Conservation (phyloP, 2,113 vertebrate species). For the Harpagus bidentatus region DNA sequence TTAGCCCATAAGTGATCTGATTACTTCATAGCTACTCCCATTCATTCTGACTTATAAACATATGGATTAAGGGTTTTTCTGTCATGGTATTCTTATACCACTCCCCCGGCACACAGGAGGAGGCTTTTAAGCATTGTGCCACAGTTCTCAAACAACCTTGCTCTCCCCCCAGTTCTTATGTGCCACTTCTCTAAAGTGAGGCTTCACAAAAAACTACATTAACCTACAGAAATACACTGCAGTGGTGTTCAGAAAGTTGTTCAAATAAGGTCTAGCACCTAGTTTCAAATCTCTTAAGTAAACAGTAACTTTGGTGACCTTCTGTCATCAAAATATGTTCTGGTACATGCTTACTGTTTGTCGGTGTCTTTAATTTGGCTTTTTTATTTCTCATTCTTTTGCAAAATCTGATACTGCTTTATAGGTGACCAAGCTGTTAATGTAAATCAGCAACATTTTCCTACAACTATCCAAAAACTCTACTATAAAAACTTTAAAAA, state of each 20-base stretch:
- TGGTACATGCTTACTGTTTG: background rate
- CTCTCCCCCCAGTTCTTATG: background rate
- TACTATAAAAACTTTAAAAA: background rate
- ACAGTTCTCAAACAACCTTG: background rate
- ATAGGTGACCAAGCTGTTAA: background rate
- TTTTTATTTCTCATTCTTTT: background rate
- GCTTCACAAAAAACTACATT: background rate
- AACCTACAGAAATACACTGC: background rate
- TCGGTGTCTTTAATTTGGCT: background rate
- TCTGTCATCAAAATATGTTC: background rate
- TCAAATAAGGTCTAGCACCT: background rate
- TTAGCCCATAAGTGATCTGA: background rate
- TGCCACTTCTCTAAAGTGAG: background rate
- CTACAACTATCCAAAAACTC: background rate
- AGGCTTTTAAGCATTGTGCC: background rate
- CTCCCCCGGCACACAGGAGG: fast-evolving
- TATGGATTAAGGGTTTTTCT: background rate
- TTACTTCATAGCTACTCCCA: background rate
- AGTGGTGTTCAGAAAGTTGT: background rate
- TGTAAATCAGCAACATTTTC: background rate
- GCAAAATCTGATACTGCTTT: background rate
- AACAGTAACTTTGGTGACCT: background rate
- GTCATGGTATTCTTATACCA: fast-evolving
- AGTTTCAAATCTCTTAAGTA: background rate
- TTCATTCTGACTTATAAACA: background rate